Conservation (phyloP, 2,888 invertebrate genomes). For the Tenodera sinensis region DNA sequence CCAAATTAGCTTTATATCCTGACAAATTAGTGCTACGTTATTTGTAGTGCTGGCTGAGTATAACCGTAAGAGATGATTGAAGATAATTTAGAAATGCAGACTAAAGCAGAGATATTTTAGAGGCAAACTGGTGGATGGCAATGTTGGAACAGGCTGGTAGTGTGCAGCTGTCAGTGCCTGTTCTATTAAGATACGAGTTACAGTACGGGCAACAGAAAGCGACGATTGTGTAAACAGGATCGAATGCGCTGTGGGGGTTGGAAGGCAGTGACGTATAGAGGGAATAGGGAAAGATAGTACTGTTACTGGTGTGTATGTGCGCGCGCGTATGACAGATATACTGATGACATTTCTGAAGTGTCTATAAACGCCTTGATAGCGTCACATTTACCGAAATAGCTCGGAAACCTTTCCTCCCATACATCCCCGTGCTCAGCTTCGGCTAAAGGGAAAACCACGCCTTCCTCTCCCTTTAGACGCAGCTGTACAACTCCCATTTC, state of each 20-base stretch:
- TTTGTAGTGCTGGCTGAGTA: too few relatives aligned
- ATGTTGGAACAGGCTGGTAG: background rate
- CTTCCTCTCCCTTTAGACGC: background rate
- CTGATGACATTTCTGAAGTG: conserved; percentile 4
- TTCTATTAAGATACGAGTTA: background rate
- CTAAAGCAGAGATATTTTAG: background rate
- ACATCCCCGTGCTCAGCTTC: background rate
- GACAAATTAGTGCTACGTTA: too few relatives aligned
- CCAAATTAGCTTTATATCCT: too few relatives aligned
- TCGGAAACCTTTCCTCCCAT: background rate
- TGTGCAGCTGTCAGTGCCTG: background rate
- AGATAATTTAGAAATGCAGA: too few relatives aligned
- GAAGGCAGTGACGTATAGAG: background rate
- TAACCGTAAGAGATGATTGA: too few relatives aligned
- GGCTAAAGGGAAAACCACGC: background rate
- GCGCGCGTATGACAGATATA: background rate
- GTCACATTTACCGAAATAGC: conserved; percentile 2
- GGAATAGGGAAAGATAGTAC: background rate
- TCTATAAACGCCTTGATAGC: background rate
- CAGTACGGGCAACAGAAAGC: background rate
- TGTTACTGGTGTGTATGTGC: background rate
- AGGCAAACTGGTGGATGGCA: background rate
- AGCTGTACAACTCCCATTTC: background rate
- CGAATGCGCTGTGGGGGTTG: background rate
- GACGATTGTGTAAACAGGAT: background rate